Percentiles rank a stretch among this genome's conserved stretches.
Evolutionary conservation across 2,797 vertebrate genomes (phyloP).

Genomic region (Rhinatrema bivittatum): DNA sequence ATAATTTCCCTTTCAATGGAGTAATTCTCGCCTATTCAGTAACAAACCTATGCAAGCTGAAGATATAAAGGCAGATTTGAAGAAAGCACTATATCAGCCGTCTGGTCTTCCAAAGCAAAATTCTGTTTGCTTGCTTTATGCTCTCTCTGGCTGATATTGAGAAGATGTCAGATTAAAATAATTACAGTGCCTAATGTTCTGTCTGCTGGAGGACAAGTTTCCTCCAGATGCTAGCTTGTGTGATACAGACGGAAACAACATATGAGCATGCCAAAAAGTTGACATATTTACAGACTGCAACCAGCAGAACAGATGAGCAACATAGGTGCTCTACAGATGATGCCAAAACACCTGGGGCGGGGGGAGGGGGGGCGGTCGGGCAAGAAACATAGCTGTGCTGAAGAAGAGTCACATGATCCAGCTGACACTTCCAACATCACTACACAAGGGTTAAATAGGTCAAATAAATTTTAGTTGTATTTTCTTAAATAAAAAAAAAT

Average conservation of each 20-base stretch:
- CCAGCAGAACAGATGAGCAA: too few species aligned
- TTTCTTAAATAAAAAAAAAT: too few species aligned
- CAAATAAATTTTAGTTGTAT: too few species aligned
- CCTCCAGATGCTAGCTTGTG: neutral
- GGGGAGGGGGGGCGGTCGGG: too few species aligned
- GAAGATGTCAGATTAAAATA: neutral
- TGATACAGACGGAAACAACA: neutral
- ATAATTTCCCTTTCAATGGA: constrained; percentile 21
- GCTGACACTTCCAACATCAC: neutral
- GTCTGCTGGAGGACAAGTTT: constrained; percentile 6
- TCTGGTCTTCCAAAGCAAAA: constrained; percentile 7
- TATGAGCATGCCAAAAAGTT: constrained; percentile 1
- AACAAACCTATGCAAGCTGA: neutral
- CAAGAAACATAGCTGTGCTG: too few species aligned
- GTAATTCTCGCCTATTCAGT: constrained; percentile 1
- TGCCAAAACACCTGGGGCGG: constrained; percentile 2
- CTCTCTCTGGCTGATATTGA: constrained; percentile 1
- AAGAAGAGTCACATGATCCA: neutral
- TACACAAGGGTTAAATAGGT: too few species aligned
- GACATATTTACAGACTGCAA: constrained; percentile 1
- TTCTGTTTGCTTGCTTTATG: neutral
- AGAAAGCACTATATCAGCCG: constrained; percentile 4
- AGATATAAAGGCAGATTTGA: constrained; percentile 21
- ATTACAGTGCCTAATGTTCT: constrained; percentile 6
- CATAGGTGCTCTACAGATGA: too few species aligned